Conservation (phyloP, 2,113 vertebrate species). For the Actenoides lindsayi region DNA sequence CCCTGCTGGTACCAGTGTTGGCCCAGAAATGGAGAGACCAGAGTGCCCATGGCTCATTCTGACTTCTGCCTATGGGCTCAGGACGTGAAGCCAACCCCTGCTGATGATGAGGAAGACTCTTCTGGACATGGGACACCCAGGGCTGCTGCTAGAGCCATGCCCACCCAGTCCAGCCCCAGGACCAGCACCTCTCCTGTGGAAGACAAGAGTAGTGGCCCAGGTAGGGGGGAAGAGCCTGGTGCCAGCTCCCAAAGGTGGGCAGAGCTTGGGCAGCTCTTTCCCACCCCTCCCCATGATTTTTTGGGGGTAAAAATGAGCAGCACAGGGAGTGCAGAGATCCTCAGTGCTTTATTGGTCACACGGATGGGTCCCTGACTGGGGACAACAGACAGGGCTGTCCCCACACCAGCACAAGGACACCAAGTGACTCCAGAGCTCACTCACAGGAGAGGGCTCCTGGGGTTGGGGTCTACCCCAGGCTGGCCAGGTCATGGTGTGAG, state of each 20-base stretch:
- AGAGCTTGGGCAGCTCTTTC: background rate
- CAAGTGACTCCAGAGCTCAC: accelerated
- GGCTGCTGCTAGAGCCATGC: background rate
- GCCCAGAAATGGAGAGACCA: background rate
- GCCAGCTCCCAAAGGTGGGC: background rate
- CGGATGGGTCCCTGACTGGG: background rate
- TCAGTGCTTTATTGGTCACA: background rate
- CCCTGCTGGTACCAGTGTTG: background rate
- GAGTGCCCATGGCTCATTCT: background rate
- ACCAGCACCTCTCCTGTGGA: background rate
- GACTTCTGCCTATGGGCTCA: background rate
- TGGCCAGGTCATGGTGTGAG: accelerated
- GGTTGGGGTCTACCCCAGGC: background rate
- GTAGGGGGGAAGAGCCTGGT: background rate
- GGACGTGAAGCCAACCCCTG: accelerated
- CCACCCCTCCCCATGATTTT: too few species aligned
- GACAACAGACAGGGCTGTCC: background rate
- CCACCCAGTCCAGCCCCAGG: background rate
- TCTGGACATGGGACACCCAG: background rate
- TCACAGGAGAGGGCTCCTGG: accelerated
- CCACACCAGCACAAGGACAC: background rate
- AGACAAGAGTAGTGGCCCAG: too few species aligned
- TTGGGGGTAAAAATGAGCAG: accelerated
- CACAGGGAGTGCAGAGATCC: background rate
- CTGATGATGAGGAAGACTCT: accelerated